Percentiles rank a stretch among this genome's conserved stretches.
These are phyloP conservation scores for Halichondria panicea DNA, from an alignment of 37 sponge, comb jelly and placozoan genomes.

Conservation along the genomic window DNA sequence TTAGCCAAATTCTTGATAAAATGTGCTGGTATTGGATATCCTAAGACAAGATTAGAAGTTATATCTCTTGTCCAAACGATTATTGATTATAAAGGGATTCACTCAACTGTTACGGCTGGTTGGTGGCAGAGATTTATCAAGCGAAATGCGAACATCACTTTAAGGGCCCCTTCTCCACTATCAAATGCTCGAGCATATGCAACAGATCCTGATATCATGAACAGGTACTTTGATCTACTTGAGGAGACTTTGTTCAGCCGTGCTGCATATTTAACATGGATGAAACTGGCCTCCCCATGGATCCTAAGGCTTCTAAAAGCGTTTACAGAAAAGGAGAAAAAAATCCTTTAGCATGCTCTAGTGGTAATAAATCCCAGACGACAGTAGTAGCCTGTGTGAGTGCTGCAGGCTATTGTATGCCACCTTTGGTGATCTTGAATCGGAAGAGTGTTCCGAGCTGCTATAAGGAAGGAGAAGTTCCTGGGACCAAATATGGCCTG, in stretches of 20 bases:
- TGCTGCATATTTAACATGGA: constrained; percentile 41
- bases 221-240: constrained; percentile 39
- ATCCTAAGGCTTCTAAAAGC: constrained; percentile 19
- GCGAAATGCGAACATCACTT: constrained; percentile 33
- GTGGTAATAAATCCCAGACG: constrained; percentile 20
- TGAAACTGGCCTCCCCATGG: constrained; percentile 53
- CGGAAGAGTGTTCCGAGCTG: not conserved
- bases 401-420: constrained; percentile 41
- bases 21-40: constrained; percentile 23
- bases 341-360: constrained; percentile 12
- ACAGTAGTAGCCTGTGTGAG: constrained; percentile 40
- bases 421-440: constrained; percentile 33
- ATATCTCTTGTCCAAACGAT: constrained; percentile 10
- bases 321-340: constrained; percentile 9
- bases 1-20: not conserved
- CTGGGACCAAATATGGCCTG: constrained; percentile 48
- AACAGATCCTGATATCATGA: constrained; percentile 21
- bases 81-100: constrained; percentile 1
- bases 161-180: constrained; percentile 26
- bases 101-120: constrained; percentile 1
- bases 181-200: constrained; percentile 43
- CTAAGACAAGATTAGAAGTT: constrained; percentile 15
- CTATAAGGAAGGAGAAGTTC: constrained; percentile 36
- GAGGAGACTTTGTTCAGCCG: constrained; percentile 47
- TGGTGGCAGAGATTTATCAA: constrained; percentile 44